Evolutionary conservation across 1,140 invertebrate genomes (phyloP).

Genomic region (Gyrodactylus bullatarudis): DNA sequence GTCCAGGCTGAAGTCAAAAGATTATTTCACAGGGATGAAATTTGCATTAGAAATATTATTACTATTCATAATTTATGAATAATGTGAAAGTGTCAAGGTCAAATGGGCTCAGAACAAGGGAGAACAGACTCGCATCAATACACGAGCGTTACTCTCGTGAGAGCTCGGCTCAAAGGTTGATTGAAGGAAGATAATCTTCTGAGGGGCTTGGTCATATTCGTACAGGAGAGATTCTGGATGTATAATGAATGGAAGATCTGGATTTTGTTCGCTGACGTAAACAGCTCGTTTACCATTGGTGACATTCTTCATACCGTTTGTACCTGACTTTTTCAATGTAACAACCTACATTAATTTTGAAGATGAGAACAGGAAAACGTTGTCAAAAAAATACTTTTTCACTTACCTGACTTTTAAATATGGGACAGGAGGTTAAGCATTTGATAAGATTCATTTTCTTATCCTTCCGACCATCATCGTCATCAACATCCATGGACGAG

Average conservation of each 20-base stretch:
- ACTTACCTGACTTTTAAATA: neutral
- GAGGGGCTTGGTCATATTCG: neutral
- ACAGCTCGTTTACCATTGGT: neutral
- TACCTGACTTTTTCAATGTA: neutral
- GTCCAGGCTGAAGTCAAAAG: no score
- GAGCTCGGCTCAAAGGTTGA: neutral
- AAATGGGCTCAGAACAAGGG: no score
- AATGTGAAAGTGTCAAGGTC: no score
- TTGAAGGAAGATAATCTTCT: neutral
- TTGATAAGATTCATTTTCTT: neutral
- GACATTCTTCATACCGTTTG: neutral
- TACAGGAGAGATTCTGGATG: neutral
- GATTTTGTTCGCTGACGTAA: neutral
- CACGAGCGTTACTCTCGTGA: neutral
- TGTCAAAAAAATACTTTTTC: no score
- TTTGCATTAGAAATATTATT: no score
- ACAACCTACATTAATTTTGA: neutral
- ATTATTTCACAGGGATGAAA: no score
- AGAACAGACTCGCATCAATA: neutral
- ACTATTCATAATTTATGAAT: no score
- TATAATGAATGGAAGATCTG: neutral
- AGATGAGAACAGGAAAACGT: no score
- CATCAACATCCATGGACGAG: no score
- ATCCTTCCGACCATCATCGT: neutral
- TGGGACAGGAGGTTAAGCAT: neutral